phyloP scores from a whole-genome alignment of 2,888 invertebrate species.

The Osedax frankpressi region DNA sequence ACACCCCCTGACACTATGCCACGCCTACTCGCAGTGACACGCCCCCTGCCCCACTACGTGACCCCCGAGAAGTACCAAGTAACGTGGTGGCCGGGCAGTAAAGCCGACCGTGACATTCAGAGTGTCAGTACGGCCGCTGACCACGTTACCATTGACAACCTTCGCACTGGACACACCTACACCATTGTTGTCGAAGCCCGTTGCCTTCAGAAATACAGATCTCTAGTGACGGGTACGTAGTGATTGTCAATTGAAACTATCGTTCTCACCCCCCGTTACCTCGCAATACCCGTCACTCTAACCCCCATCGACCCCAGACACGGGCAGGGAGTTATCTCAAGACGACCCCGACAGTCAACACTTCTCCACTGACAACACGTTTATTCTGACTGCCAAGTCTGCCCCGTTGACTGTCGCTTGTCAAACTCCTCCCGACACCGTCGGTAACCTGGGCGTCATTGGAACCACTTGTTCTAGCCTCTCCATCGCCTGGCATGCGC shows the following conservation, averaged over 20 bases:
- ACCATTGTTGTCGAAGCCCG: constrained; percentile 45
- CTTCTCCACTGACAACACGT: constrained; percentile 30
- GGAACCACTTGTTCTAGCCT: constrained; percentile 42
- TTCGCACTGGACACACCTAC: constrained; percentile 39
- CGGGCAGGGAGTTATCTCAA: background rate
- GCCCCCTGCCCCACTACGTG: constrained; percentile 37
- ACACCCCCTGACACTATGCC: constrained; percentile 32
- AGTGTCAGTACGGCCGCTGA: constrained; percentile 43
- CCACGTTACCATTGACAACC: constrained; percentile 39
- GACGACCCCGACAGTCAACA: constrained; percentile 21
- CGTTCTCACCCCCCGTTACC: background rate
- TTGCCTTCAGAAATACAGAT: constrained; percentile 39
- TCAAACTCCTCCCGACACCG: constrained; percentile 40
- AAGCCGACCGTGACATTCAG: constrained; percentile 38
- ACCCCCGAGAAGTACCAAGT: constrained; percentile 43
- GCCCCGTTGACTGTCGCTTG: constrained; percentile 38
- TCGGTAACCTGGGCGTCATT: constrained; percentile 39
- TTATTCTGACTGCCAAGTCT: constrained; percentile 41
- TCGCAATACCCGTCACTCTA: background rate
- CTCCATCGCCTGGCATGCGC: constrained; percentile 43
- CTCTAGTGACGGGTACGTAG: constrained; percentile 31
- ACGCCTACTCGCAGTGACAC: constrained; percentile 29
- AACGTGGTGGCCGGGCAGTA: constrained; percentile 45
- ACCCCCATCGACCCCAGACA: background rate
- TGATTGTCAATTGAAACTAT: too few species aligned